A percentile compares a stretch with the other conserved stretches of the same genome.
These are phyloP conservation scores for Tricholaema leucomelas DNA, from an alignment of 2,113 vertebrate species.

Conservation along the genomic window DNA sequence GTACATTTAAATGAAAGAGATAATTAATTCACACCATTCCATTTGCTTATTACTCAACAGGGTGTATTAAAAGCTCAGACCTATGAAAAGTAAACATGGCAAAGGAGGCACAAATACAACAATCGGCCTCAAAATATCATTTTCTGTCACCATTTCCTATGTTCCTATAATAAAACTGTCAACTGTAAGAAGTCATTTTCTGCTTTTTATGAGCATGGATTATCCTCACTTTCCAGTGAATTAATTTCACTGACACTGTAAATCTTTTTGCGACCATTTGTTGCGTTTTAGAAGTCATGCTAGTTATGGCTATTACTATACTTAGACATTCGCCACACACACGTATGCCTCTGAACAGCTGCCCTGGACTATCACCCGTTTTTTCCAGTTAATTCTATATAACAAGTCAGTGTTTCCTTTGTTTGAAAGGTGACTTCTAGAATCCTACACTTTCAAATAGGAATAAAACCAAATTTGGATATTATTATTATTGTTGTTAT, in stretches of 20 bases:
- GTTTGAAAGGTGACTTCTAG: conserved; percentile 35
- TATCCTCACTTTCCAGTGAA: conserved; percentile 62
- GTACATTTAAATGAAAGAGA: conserved; percentile 68
- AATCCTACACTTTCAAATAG: background rate
- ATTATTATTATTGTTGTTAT: too few species aligned
- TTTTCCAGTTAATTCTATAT: conserved; percentile 33
- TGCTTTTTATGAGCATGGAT: conserved; percentile 68
- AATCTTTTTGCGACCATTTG: conserved; percentile 15
- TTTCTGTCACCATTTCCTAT: conserved; percentile 70
- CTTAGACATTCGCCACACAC: conserved; percentile 9
- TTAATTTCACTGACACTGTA: conserved; percentile 53
- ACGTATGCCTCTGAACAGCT: background rate
- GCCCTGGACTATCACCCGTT: conserved; percentile 41
- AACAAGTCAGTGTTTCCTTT: conserved; percentile 40
- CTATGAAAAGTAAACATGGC: conserved; percentile 50
- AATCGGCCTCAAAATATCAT: conserved; percentile 67
- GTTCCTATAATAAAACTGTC: conserved; percentile 71
- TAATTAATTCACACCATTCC: conserved; percentile 68
- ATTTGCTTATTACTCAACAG: conserved; percentile 62
- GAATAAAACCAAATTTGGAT: background rate
- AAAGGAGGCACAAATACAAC: conserved; percentile 70
- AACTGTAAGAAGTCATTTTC: conserved; percentile 51
- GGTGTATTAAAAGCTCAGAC: conserved; percentile 60
- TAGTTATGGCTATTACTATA: conserved; percentile 45
- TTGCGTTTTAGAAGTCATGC: conserved; percentile 36